Evolutionary conservation across 2,113 vertebrate genomes (phyloP).

Genomic region (Tinamus guttatus): DNA sequence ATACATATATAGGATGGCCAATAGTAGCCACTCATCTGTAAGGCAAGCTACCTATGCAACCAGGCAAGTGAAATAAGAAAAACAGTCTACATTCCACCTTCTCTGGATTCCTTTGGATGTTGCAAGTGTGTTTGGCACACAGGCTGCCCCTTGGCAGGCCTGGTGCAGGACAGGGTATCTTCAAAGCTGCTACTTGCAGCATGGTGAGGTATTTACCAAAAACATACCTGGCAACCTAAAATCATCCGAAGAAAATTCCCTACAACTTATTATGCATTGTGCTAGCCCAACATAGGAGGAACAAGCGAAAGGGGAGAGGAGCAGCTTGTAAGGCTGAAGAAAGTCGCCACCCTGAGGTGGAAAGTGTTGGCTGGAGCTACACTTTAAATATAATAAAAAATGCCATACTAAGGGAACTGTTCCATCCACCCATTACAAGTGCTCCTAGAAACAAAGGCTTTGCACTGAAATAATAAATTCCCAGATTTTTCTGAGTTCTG

Average conservation of each 20-base stretch:
- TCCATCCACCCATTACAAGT: not conserved
- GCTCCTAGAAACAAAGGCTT: not conserved
- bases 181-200: not conserved
- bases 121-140: not conserved
- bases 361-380: not conserved
- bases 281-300: not conserved
- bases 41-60: not conserved
- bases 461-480: not conserved
- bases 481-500: not conserved
- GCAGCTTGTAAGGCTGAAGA: not conserved
- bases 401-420: not conserved
- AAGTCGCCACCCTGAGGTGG: not conserved
- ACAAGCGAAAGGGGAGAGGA: not conserved
- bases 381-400: not conserved
- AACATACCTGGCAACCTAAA: not conserved
- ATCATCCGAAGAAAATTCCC: not conserved
- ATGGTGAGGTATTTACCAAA: not conserved
- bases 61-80: not conserved
- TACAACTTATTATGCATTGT: not conserved
- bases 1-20: not conserved
- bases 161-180: accelerated
- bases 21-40: not conserved
- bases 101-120: not conserved
- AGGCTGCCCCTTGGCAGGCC: not conserved
- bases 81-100: not conserved